These are phyloP conservation scores for Microtus agrestis DNA, from an alignment of 2,797 vertebrate genomes.

Conservation along the genomic window DNA sequence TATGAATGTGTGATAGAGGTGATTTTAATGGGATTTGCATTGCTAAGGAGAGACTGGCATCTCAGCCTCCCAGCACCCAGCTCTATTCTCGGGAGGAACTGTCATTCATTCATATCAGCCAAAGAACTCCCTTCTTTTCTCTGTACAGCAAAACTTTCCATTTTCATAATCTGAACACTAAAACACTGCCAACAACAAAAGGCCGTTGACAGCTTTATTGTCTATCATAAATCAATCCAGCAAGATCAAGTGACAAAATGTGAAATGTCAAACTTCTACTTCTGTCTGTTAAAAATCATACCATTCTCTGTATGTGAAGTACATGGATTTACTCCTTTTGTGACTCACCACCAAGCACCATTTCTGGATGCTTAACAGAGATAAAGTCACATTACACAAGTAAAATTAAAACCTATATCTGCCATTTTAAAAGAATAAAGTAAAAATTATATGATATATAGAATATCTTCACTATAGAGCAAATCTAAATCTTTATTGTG, in stretches of 20 bases:
- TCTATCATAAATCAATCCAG: constrained; percentile 82
- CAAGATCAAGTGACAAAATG: constrained; percentile 83
- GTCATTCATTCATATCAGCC: constrained; percentile 84
- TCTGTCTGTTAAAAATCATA: constrained; percentile 84
- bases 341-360: constrained; percentile 59
- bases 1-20: constrained; percentile 66
- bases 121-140: constrained; percentile 76
- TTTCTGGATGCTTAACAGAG: constrained; percentile 48
- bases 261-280: constrained; percentile 81
- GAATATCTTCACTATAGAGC: background rate
- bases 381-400: background rate
- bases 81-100: constrained; percentile 80
- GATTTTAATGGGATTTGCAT: constrained; percentile 83
- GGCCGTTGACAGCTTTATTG: constrained; percentile 82
- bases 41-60: constrained; percentile 82
- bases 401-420: background rate
- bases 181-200: constrained; percentile 81
- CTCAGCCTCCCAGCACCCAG: constrained; percentile 76
- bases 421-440: background rate
- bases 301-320: constrained; percentile 72
- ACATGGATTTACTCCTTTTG: constrained; percentile 73
- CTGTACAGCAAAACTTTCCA: constrained; percentile 73
- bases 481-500: background rate
- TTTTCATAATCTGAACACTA: constrained; percentile 80
- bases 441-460: background rate